Evolutionary conservation across 2,113 vertebrate genomes (phyloP), one percentile per base, ranked within the genome.

Genomic region (Rafetus swinhoei): DNA sequence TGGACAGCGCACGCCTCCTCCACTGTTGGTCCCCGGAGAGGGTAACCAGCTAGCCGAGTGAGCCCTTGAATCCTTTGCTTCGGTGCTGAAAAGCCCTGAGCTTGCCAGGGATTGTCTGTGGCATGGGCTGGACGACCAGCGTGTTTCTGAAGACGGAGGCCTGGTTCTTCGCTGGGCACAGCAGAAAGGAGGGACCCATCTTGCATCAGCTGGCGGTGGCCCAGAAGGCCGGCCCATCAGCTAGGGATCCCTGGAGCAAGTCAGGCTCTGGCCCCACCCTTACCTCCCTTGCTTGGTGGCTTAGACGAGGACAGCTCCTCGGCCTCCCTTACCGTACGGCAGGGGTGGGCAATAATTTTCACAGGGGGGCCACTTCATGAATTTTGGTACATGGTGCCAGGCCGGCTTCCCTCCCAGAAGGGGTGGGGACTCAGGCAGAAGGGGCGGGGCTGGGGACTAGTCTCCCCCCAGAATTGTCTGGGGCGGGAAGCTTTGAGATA

Each of bases 1-100:
- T 74, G n/a, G n/a, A 76, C 39, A 77, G 0, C 0, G 2, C 22
- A 2, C 6, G 32, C 16, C 21, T 7, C 7, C 22, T 4, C 0
- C 0, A 32, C 90, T 32, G 2, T 32, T 2, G 0, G 6, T 4
- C 16, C 1, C 2, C 2, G 2, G 82, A 79, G 56, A 3, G 12
- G 5, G 1, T 0, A 6, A 3, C 69, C n/a, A 35, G 69, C 69
- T 60, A 94, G 77, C 84, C 5, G 82, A 16, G 54, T 1, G 54
- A 74, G 52, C 93, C 29, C 0, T 94, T 85, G 22, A 50, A 14
- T 12, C 15, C 39, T 77, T 77, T 77, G 22, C 39, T 77, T 50
- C 7, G 1, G 22, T 14, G 39, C 74, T 15, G 39, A 25, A 50
- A 10, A 35, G 13, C 74, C 39, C 45, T 13, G 39, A 22, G 15